These are phyloP conservation scores for Acleris sparsana DNA, from an alignment of 2,888 invertebrate species.

Conservation along the genomic window DNA sequence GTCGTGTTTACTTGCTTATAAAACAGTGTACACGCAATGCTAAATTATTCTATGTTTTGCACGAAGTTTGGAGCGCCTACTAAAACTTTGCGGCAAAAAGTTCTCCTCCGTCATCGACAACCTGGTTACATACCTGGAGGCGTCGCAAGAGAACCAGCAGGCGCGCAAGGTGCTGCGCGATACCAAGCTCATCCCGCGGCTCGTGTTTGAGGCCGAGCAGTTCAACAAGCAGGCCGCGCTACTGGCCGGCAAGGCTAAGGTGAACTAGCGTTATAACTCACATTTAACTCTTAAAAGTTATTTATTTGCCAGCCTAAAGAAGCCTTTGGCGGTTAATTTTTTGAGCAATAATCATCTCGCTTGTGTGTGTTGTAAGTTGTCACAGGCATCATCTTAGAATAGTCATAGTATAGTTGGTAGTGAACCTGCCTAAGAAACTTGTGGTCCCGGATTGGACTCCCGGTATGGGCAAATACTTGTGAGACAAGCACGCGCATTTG, in stretches of 20 bases:
- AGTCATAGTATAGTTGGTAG: no score
- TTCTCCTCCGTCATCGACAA: slow-evolving; percentile 82
- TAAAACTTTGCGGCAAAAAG: slow-evolving; percentile 84
- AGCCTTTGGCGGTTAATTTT: no score
- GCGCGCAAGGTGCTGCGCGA: slow-evolving; percentile 82
- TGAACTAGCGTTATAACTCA: slow-evolving; percentile 44
- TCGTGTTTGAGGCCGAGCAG: slow-evolving; percentile 86
- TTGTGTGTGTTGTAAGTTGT: no score
- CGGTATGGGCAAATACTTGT: no score
- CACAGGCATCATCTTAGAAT: no score
- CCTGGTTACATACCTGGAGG: slow-evolving; percentile 83
- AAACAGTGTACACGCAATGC: no score
- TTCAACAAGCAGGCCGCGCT: slow-evolving; percentile 84
- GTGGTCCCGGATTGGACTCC: no score
- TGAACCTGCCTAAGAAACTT: no score
- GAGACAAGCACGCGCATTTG: no score
- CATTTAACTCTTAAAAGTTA: background rate
- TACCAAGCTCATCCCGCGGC: slow-evolving; percentile 85
- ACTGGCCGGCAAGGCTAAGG: slow-evolving; percentile 84
- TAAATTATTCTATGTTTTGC: slow-evolving; percentile 16
- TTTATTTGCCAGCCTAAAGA: no score
- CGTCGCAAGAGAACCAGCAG: slow-evolving; percentile 64
- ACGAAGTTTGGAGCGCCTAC: slow-evolving; percentile 79
- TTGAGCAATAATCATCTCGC: no score
- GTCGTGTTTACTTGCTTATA: no score